Base-by-base conservation (phyloP, 2,797 vertebrate species). In the Clamator glandarius region DNA sequence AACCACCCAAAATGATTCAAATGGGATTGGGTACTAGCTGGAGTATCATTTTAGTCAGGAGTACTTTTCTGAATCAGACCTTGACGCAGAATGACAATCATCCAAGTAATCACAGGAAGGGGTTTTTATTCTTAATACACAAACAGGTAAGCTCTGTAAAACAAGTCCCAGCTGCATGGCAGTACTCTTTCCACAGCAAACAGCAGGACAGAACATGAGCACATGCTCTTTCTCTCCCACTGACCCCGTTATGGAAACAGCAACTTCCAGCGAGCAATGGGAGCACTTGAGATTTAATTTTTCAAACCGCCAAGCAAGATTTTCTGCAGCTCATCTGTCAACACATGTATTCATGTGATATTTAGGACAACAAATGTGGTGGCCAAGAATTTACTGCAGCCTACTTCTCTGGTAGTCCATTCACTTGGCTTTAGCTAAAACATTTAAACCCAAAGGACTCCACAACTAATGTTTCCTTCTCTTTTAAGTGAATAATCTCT, bases 241-340 rank as follows among this genome's bases (percentile, higher is more conserved):
- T 87, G 52, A 79, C 51, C 28, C 18, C 26, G 7, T n/a, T 50
- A n/a, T 1, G 3, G 48, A 77, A 89, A 85, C 7, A 42, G 25
- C n/a, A 89, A n/a, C 23, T 26, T 89, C 72, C 78, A 96, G 36
- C 20, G 89, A 19, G 66, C 73, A 85, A 9, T 6, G 19, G 29
- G 24, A 92, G 51, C 16, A 62, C 36, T 28, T 26, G 25, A 31
- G 18, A 50, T 91, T 89, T 83, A 68, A 83, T 81, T 89, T 93
- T 80, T 72, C 26, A 91, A 92, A 64, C 73, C 58, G 85, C 68
- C 46, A 68, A 87, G 66, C 36, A 87, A 78, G 72, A 84, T 24
- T 78, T 89, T 95, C 79, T 94, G 69, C n/a, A 63, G 41, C 42
- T 91, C 44, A 74, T 91, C 91, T 95, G 94, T 96, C 95, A 93